phyloP scores from a whole-genome alignment of 2,888 invertebrate species.

The Synanthedon myopaeformis region DNA sequence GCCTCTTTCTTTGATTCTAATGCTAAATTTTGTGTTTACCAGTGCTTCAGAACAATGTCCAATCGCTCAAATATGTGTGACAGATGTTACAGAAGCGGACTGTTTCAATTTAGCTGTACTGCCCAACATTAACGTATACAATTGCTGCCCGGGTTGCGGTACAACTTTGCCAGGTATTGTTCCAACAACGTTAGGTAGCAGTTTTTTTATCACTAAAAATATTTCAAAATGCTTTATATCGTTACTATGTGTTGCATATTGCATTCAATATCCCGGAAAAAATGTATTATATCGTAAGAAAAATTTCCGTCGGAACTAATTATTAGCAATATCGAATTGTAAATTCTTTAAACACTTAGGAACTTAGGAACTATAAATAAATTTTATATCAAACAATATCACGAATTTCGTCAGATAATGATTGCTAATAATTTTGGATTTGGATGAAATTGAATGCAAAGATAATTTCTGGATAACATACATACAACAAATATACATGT shows the following conservation, averaged over 20 bases:
- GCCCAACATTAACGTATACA: conserved; percentile 30
- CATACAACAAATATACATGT: too few relatives aligned
- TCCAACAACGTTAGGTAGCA: neutral
- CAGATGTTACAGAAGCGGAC: conserved; percentile 33
- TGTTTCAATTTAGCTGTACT: conserved; percentile 25
- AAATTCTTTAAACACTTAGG: too few relatives aligned
- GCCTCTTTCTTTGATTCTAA: conserved; percentile 5
- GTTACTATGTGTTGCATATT: neutral
- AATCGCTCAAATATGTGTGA: conserved; percentile 41
- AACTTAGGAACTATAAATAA: too few relatives aligned
- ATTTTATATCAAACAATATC: too few relatives aligned
- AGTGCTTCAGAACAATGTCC: conserved; percentile 21
- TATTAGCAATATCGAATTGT: neutral
- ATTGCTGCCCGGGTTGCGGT: conserved; percentile 59
- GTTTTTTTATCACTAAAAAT: neutral
- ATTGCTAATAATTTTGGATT: too few relatives aligned
- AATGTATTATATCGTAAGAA: conserved; percentile 27
- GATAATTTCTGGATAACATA: too few relatives aligned
- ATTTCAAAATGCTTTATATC: conserved; percentile 2
- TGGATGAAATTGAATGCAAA: too few relatives aligned
- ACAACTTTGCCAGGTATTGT: conserved; percentile 19
- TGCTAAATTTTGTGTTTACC: conserved; percentile 6
- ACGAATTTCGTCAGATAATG: too few relatives aligned
- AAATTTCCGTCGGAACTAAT: conserved; percentile 20
- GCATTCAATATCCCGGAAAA: conserved; percentile 24